Conservation (phyloP, 1,140 invertebrate species). For the Scylla paramamosain region DNA sequence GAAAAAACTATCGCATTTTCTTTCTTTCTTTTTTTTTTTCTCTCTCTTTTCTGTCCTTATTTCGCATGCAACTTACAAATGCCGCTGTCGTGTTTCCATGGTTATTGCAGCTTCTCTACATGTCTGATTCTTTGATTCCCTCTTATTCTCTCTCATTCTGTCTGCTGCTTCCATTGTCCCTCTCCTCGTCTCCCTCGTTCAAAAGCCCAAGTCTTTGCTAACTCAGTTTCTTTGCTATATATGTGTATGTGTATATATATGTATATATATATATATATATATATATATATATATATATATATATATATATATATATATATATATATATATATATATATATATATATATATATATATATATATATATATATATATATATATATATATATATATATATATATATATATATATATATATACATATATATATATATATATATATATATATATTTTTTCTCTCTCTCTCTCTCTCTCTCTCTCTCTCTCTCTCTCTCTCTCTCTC, state of each 20-base stretch:
- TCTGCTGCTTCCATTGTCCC: neutral
- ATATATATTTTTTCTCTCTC: neutral
- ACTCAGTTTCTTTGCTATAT: neutral
- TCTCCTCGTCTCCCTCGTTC: neutral
- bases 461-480: too few relatives aligned
- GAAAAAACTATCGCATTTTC: too few relatives aligned
- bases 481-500: too few relatives aligned
- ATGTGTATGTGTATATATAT: slow-evolving; percentile 26
- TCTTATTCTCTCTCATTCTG: neutral
- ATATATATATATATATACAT: neutral
- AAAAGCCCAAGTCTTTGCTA: neutral
- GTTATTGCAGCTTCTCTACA: too few relatives aligned
- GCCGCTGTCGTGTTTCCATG: too few relatives aligned
- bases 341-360: too few relatives aligned
- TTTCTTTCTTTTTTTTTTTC: neutral
- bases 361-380: neutral
- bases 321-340: neutral
- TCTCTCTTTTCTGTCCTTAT: neutral
- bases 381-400: neutral
- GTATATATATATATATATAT: slow-evolving; percentile 55
- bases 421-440: neutral
- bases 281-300: neutral
- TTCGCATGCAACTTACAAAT: too few relatives aligned
- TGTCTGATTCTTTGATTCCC: neutral
- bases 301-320: too few relatives aligned